A percentile compares a stretch with the other conserved stretches of the same genome.
Evolutionary conservation across 2,113 vertebrate species (phyloP).

Genomic region (Mormyrus lacerda): DNA sequence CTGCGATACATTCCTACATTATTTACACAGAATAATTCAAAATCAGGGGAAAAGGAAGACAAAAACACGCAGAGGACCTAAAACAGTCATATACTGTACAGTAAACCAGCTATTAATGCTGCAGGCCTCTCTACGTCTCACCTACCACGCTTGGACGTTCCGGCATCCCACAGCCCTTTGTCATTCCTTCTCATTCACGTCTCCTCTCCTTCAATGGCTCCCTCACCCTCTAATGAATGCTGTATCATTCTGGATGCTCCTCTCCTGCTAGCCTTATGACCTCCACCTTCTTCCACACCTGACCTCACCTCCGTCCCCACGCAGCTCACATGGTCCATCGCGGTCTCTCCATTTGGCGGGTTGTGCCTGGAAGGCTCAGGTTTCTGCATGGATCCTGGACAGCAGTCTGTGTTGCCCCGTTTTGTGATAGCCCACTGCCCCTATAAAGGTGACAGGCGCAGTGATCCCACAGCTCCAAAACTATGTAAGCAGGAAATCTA

Average conservation of each 20-base stretch:
- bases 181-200: background rate
- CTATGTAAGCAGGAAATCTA: too few relatives aligned
- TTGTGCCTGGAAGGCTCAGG: background rate
- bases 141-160: background rate
- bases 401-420: background rate
- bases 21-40: background rate
- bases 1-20: background rate
- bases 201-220: background rate
- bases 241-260: background rate
- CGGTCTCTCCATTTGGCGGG: background rate
- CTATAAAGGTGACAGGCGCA: background rate
- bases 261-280: background rate
- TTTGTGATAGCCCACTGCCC: background rate
- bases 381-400: background rate
- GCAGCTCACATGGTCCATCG: background rate
- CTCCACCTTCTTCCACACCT: background rate
- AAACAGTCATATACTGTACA: too few relatives aligned
- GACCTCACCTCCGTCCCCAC: background rate
- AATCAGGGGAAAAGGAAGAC: background rate
- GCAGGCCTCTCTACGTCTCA: background rate
- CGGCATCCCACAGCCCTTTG: background rate
- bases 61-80: background rate
- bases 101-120: background rate
- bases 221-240: background rate
- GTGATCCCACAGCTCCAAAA: background rate